Conservation (phyloP, 1,140 invertebrate species). For the Calosoma granatense region DNA sequence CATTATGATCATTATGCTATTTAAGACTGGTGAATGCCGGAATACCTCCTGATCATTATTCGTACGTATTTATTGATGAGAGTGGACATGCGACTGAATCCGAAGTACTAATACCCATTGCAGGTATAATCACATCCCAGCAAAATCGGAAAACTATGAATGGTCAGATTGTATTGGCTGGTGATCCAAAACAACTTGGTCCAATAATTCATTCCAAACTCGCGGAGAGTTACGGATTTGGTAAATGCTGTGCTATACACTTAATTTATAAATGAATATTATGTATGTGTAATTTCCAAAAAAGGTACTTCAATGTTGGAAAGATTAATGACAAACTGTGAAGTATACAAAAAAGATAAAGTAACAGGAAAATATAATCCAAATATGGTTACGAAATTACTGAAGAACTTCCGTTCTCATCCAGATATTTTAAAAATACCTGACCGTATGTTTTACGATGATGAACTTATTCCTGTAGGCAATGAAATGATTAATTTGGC, state of each 20-base stretch:
- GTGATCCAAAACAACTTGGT: slow-evolving; percentile 86
- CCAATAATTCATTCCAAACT: slow-evolving; percentile 63
- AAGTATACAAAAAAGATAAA: slow-evolving; percentile 30
- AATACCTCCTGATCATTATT: slow-evolving; percentile 66
- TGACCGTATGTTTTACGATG: slow-evolving; percentile 74
- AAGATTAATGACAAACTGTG: slow-evolving; percentile 24
- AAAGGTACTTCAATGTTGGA: slow-evolving; percentile 27
- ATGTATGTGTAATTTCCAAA: slow-evolving; percentile 25
- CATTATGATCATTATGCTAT: too few relatives aligned
- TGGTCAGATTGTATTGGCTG: slow-evolving; percentile 71
- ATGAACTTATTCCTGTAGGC: slow-evolving; percentile 40
- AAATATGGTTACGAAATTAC: slow-evolving; percentile 56
- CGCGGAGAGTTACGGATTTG: slow-evolving; percentile 52
- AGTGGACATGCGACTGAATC: slow-evolving; percentile 85
- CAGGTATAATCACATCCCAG: slow-evolving; percentile 27
- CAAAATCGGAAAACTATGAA: slow-evolving; percentile 34
- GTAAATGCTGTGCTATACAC: slow-evolving; percentile 54
- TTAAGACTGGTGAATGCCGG: slow-evolving; percentile 34
- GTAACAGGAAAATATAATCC: slow-evolving; percentile 49
- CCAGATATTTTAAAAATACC: slow-evolving; percentile 63
- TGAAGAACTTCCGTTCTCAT: slow-evolving; percentile 71
- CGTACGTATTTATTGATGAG: slow-evolving; percentile 83
- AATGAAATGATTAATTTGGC: slow-evolving; percentile 21
- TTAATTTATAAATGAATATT: slow-evolving; percentile 60
- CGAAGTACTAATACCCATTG: slow-evolving; percentile 70